phyloP scores from a whole-genome alignment of 2,113 vertebrate genomes.

The Pangasianodon hypophthalmus region DNA sequence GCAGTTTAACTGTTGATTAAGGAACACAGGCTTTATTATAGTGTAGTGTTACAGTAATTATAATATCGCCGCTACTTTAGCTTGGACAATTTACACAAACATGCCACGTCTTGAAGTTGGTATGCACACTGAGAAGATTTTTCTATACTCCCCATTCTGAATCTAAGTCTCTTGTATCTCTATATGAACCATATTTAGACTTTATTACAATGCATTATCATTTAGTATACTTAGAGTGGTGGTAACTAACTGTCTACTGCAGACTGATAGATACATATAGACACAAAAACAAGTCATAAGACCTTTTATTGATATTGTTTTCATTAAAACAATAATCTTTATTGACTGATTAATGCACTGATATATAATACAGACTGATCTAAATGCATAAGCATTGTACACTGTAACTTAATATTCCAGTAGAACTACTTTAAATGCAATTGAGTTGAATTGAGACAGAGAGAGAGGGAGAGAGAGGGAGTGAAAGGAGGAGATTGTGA shows the following conservation, averaged over 20 bases:
- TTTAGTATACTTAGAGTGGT: background rate
- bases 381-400: background rate
- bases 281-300: background rate
- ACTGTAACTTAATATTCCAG: background rate
- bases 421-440: slow-evolving; percentile 11
- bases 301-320: slow-evolving; percentile 17
- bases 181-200: background rate
- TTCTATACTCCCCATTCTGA: background rate
- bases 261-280: background rate
- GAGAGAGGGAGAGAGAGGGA: slow-evolving; percentile 20
- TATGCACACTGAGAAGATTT: background rate
- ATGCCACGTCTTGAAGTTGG: too few relatives aligned
- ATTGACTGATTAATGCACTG: slow-evolving; percentile 33
- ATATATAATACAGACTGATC: slow-evolving; percentile 20
- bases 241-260: background rate
- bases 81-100: background rate
- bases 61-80: background rate
- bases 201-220: background rate
- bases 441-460: slow-evolving; percentile 12
- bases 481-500: slow-evolving; percentile 13
- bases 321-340: slow-evolving; percentile 11
- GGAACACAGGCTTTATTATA: background rate
- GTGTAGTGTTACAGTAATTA: background rate
- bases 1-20: slow-evolving; percentile 8
- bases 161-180: background rate